Evolutionary conservation across 2,888 invertebrate genomes (phyloP).

Genomic region (Coelopa pilipes): DNA sequence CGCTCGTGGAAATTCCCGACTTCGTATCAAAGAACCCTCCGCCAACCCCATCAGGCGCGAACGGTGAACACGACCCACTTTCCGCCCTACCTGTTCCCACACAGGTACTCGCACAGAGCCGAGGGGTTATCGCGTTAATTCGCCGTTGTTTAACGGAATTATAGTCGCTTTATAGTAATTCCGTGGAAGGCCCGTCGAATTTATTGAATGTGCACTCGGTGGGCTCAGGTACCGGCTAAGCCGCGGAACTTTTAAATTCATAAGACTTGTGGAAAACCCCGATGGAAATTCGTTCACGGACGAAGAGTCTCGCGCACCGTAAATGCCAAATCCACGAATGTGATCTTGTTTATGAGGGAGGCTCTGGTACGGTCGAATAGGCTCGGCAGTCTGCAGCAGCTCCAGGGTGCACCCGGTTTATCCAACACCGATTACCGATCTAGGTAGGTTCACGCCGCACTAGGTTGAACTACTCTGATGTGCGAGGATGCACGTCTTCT

Average conservation of each 20-base stretch:
- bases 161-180: background rate
- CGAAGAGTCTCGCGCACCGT: background rate
- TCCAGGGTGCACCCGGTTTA: too few relatives aligned
- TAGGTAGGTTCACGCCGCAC: too few relatives aligned
- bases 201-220: background rate
- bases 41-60: background rate
- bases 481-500: too few relatives aligned
- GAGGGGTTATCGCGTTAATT: too few relatives aligned
- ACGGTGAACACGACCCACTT: too few relatives aligned
- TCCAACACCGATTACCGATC: too few relatives aligned
- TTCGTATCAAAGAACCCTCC: background rate
- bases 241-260: background rate
- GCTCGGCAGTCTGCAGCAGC: too few relatives aligned
- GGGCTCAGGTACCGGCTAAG: background rate
- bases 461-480: too few relatives aligned
- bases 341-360: background rate
- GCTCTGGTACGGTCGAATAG: background rate
- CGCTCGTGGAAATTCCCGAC: background rate
- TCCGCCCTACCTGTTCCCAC: too few relatives aligned
- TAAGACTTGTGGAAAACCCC: conserved; percentile 8
- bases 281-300: background rate
- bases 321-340: background rate
- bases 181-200: background rate
- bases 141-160: background rate
- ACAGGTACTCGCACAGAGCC: too few relatives aligned